Evolutionary conservation across 2,888 invertebrate genomes (phyloP).

Genomic region (Cephus pygmeus): DNA sequence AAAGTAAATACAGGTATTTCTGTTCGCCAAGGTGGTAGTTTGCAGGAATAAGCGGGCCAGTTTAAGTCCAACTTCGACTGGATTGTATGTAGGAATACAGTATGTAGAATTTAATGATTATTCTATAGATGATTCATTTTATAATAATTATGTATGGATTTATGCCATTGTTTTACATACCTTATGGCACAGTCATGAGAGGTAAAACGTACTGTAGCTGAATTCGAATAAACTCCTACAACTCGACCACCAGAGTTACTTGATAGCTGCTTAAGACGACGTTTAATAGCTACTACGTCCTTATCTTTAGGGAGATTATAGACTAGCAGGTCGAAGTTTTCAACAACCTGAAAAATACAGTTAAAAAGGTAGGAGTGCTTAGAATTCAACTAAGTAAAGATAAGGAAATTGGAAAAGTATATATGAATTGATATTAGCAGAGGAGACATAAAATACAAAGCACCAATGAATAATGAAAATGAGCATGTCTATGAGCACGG

Average conservation of each 20-base stretch:
- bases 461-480: neutral
- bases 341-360: constrained; percentile 45
- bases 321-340: constrained; percentile 73
- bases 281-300: constrained; percentile 64
- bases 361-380: constrained; percentile 21
- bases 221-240: constrained; percentile 71
- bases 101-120: neutral
- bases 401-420: neutral
- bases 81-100: neutral
- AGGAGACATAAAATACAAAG: neutral
- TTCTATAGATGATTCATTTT: neutral
- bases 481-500: neutral
- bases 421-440: neutral
- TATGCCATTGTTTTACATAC: constrained; percentile 62
- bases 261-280: constrained; percentile 76
- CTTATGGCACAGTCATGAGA: constrained; percentile 78
- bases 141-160: neutral
- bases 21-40: neutral
- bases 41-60: neutral
- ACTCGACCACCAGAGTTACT: constrained; percentile 87
- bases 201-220: constrained; percentile 77
- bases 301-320: constrained; percentile 75
- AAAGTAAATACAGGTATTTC: neutral
- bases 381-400: neutral
- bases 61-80: neutral